Percentiles rank a stretch among this genome's conserved stretches.
phyloP scores from a whole-genome alignment of 2,797 vertebrate species.

The Antennarius maculatus region DNA sequence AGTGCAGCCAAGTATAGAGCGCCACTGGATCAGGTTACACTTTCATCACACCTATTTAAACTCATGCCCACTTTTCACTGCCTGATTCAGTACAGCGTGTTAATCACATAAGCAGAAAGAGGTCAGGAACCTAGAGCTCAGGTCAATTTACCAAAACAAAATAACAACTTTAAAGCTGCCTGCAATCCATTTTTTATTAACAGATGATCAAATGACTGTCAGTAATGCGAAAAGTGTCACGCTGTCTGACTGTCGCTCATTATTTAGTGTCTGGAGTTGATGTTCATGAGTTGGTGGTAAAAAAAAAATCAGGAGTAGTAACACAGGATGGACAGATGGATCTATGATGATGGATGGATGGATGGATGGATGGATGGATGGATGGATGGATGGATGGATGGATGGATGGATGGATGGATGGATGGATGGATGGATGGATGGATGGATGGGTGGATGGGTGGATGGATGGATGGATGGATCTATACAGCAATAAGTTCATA shows the following conservation, averaged over 20 bases:
- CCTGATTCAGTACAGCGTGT: constrained; percentile 47
- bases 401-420: no score
- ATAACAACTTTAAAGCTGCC: constrained; percentile 10
- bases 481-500: no score
- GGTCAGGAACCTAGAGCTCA: constrained; percentile 42
- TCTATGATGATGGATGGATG: no score
- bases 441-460: no score
- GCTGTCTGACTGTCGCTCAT: not conserved
- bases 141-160: constrained; percentile 37
- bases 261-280: not conserved
- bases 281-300: no score
- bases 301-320: no score
- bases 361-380: no score
- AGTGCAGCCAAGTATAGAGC: constrained; percentile 55
- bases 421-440: no score
- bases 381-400: no score
- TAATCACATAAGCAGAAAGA: constrained; percentile 49
- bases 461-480: no score
- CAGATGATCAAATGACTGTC: constrained; percentile 2
- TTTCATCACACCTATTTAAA: constrained; percentile 74
- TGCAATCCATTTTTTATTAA: constrained; percentile 1
- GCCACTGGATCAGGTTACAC: constrained; percentile 53
- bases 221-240: not conserved
- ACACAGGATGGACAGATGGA: no score
- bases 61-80: constrained; percentile 55